Evolutionary conservation across 2,113 vertebrate species (phyloP).

Genomic region (Bolborhynchus lineola): DNA sequence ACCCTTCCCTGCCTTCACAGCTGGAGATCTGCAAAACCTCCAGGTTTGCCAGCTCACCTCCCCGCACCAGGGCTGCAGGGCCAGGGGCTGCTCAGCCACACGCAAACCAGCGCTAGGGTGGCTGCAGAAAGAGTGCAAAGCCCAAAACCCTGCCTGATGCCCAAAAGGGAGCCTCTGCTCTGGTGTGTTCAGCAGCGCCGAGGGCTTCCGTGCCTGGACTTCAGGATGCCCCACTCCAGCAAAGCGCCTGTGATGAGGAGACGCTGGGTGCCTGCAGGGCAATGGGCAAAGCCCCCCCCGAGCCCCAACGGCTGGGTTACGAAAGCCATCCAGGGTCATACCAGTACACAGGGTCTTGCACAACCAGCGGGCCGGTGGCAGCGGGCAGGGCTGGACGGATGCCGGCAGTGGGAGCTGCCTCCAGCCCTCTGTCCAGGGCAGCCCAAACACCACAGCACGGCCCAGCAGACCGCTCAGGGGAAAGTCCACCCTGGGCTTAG

Average conservation of each 20-base stretch:
- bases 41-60: neutral
- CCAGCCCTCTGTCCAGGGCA: neutral
- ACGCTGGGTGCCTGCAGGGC: fast-evolving
- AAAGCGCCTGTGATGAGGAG: neutral
- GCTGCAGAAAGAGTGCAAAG: neutral
- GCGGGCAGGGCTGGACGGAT: neutral
- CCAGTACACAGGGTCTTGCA: neutral
- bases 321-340: fast-evolving
- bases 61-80: neutral
- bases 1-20: fast-evolving
- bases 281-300: neutral
- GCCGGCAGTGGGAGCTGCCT: neutral
- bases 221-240: fast-evolving
- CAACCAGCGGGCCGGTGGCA: neutral
- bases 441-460: neutral
- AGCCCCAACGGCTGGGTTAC: fast-evolving
- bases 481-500: neutral
- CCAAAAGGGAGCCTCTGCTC: neutral
- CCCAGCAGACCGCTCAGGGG: neutral
- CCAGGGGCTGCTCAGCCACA: neutral
- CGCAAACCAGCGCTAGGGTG: fast-evolving
- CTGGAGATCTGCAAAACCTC: neutral
- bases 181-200: fast-evolving
- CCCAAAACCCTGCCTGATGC: neutral
- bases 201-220: neutral